A percentile compares a stretch with the other conserved stretches of the same genome.
These are phyloP conservation scores for Phortica magna DNA, from an alignment of 2,888 invertebrate species.

Conservation along the genomic window DNA sequence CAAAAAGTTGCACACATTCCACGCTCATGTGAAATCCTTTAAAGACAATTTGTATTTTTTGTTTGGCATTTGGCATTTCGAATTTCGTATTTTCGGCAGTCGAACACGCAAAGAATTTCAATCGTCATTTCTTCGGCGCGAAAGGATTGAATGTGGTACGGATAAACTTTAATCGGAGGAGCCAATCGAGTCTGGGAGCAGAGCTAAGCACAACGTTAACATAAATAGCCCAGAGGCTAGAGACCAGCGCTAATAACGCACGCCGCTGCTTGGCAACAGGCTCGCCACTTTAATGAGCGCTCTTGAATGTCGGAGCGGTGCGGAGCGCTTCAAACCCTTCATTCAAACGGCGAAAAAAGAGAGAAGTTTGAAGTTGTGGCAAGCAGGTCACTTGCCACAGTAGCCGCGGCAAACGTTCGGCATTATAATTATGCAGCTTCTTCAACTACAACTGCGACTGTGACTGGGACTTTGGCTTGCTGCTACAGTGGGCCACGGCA, in stretches of 20 bases:
- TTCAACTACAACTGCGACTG: neutral
- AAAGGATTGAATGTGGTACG: conserved; percentile 66
- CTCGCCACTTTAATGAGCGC: conserved; percentile 57
- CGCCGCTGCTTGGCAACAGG: conserved; percentile 42
- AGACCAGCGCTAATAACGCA: neutral
- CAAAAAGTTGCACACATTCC: conserved; percentile 4
- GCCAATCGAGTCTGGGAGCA: conserved; percentile 35
- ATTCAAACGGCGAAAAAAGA: neutral
- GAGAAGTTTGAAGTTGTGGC: neutral
- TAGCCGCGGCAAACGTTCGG: conserved; percentile 72
- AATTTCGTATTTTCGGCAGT: neutral
- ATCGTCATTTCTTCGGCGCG: conserved; percentile 21
- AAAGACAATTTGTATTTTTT: conserved; percentile 2
- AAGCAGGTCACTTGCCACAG: conserved; percentile 64
- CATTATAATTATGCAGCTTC: conserved; percentile 6
- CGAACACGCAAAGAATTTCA: conserved; percentile 65
- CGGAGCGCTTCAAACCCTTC: neutral
- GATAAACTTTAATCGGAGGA: conserved; percentile 72
- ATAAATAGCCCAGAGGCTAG: conserved; percentile 63
- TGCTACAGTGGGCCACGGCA: neutral
- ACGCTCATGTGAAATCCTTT: conserved; percentile 23
- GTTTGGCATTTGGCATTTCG: neutral
- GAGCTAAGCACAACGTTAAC: conserved; percentile 48
- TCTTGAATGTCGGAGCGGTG: too few species aligned
- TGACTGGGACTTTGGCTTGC: conserved; percentile 18